Conservation (phyloP, 2,797 vertebrate species). For the Protonibea diacanthus region DNA sequence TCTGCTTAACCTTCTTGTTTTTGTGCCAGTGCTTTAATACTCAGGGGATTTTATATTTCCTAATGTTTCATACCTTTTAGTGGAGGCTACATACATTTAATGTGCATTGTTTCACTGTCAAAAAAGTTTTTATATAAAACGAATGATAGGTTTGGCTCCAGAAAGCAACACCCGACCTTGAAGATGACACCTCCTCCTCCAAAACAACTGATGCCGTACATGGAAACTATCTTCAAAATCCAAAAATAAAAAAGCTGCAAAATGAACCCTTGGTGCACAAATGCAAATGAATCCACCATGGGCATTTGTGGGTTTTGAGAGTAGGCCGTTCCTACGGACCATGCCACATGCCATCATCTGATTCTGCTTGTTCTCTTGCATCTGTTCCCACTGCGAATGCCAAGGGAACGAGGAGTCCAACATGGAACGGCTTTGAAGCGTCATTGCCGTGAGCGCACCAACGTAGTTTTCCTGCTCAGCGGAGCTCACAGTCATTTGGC, state of each 20-base stretch:
- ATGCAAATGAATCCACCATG: slow-evolving; percentile 15
- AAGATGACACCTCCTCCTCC: slow-evolving; percentile 33
- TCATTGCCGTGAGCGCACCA: slow-evolving; percentile 57
- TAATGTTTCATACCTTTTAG: not conserved
- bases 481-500: slow-evolving; percentile 59
- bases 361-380: slow-evolving; percentile 66
- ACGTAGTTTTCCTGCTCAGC: slow-evolving; percentile 60
- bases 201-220: slow-evolving; percentile 20
- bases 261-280: slow-evolving; percentile 10
- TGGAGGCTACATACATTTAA: not conserved
- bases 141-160: slow-evolving; percentile 11
- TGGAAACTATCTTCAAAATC: not conserved
- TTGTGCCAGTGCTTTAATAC: slow-evolving; percentile 3
- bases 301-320: slow-evolving; percentile 44
- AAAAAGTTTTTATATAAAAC: slow-evolving; percentile 8
- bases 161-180: not conserved
- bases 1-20: not conserved
- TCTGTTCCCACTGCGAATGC: slow-evolving; percentile 73
- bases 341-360: slow-evolving; percentile 65
- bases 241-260: slow-evolving; percentile 13
- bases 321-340: slow-evolving; percentile 47
- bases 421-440: slow-evolving; percentile 66
- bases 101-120: not conserved
- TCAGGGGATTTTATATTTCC: not conserved
- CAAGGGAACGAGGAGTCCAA: slow-evolving; percentile 70